Percentiles rank a stretch among this genome's conserved stretches.
Conservation (phyloP, 2,888 invertebrate genomes). For the Malthinus flaveolus region DNA sequence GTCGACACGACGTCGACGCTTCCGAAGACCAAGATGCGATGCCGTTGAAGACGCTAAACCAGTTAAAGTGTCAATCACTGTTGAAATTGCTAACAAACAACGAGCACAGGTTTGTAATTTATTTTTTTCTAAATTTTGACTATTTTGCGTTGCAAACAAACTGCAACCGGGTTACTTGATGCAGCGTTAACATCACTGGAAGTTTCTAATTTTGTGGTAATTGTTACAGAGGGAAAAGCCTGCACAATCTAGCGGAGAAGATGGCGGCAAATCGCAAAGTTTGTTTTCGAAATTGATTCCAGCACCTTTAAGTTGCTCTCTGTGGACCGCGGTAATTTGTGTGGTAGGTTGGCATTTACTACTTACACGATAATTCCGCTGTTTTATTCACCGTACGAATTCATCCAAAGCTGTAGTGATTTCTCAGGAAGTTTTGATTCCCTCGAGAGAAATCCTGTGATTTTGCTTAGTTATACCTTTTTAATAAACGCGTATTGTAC, state of each 20-base stretch:
- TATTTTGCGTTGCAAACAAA: conserved; percentile 48
- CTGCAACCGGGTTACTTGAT: too few species aligned
- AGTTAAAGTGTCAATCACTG: conserved; percentile 35
- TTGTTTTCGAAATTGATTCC: conserved; percentile 63
- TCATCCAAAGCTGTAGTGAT: conserved; percentile 53
- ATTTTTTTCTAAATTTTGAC: not conserved
- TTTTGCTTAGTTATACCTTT: conserved; percentile 19
- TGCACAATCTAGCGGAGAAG: conserved; percentile 15
- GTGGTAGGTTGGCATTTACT: conserved; percentile 67
- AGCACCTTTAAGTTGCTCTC: conserved; percentile 59
- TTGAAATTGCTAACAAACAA: conserved; percentile 36
- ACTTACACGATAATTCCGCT: conserved; percentile 59
- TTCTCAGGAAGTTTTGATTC: conserved; percentile 32
- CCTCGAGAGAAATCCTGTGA: conserved; percentile 25
- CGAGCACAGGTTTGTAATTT: conserved; percentile 45
- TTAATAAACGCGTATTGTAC: conserved; percentile 22
- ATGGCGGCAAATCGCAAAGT: conserved; percentile 36
- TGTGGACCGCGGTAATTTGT: conserved; percentile 66
- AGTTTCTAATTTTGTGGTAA: conserved; percentile 9
- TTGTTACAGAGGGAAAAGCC: conserved; percentile 32
- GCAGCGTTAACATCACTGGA: too few species aligned
- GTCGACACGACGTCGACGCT: conserved; percentile 35
- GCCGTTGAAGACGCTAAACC: conserved; percentile 43
- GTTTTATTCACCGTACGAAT: conserved; percentile 35
- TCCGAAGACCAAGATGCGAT: conserved; percentile 40